These are phyloP conservation scores for Cryptocephalus moraei DNA, from an alignment of 2,888 invertebrate genomes.

Conservation along the genomic window DNA sequence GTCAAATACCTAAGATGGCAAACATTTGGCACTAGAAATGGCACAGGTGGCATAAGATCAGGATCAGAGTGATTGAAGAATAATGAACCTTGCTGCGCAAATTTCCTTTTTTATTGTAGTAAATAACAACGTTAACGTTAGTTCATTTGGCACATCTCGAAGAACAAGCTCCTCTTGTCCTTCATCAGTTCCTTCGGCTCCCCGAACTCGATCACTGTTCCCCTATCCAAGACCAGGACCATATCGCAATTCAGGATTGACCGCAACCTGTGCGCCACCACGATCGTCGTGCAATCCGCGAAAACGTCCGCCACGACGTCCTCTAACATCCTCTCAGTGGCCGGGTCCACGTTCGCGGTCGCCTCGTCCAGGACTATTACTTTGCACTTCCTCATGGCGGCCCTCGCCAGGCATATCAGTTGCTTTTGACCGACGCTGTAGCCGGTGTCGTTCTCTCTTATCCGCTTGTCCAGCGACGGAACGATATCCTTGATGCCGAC, in stretches of 20 bases:
- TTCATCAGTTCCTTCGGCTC: slow-evolving; percentile 14
- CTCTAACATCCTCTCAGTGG: slow-evolving; percentile 43
- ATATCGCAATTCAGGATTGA: slow-evolving; percentile 47
- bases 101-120: too few relatives aligned
- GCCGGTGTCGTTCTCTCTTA: slow-evolving; percentile 7
- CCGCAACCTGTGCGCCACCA: slow-evolving; percentile 32
- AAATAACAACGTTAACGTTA: too few relatives aligned
- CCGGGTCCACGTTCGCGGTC: slow-evolving; percentile 43
- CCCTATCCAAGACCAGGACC: slow-evolving; percentile 44
- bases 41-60: too few relatives aligned
- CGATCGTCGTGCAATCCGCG: slow-evolving; percentile 42
- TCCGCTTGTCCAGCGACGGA: slow-evolving; percentile 21
- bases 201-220: slow-evolving; percentile 26
- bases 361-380: slow-evolving; percentile 46
- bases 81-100: too few relatives aligned
- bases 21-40: too few relatives aligned
- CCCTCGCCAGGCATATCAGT: slow-evolving; percentile 44
- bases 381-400: slow-evolving; percentile 39
- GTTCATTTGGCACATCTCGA: slow-evolving; percentile 2
- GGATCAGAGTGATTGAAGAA: too few relatives aligned
- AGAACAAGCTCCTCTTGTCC: slow-evolving; percentile 5
- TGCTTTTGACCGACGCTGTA: slow-evolving; percentile 45
- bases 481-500: slow-evolving; percentile 32
- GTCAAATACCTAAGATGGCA: too few relatives aligned
- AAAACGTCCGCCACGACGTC: slow-evolving; percentile 41